Percentiles rank a stretch among this genome's conserved stretches.
These are phyloP conservation scores for Zelostemma sp. DNA, from an alignment of 1,140 invertebrate species.

Conservation along the genomic window DNA sequence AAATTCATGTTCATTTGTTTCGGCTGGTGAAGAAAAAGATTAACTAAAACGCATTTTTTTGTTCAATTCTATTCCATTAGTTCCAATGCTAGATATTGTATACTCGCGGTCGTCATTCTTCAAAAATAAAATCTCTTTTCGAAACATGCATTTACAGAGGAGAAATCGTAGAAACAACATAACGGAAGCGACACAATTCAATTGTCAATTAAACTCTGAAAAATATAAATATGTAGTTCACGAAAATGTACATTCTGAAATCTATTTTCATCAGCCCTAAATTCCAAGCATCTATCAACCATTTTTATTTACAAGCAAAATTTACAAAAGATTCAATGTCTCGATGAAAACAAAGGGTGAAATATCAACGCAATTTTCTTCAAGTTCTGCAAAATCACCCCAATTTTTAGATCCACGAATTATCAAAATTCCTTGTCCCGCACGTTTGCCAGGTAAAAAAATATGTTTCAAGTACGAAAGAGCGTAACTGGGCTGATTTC, in stretches of 20 bases:
- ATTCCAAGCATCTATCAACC: not conserved
- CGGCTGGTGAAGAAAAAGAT: no score
- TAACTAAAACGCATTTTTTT: no score
- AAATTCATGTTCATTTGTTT: no score
- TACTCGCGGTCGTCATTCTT: no score
- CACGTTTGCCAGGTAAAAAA: not conserved
- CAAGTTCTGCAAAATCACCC: not conserved
- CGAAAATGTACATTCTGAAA: not conserved
- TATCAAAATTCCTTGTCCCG: no score
- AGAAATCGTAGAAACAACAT: not conserved
- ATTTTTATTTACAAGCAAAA: not conserved
- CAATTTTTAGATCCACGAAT: no score
- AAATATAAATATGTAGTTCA: not conserved
- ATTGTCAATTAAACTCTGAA: not conserved
- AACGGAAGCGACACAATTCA: not conserved
- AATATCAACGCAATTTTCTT: not conserved
- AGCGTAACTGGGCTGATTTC: conserved; percentile 1
- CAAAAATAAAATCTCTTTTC: no score
- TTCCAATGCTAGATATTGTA: no score
- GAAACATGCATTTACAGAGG: no score
- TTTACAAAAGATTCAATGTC: not conserved
- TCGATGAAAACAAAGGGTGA: no score
- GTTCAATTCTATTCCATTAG: no score
- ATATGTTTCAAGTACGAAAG: not conserved
- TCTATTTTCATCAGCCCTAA: not conserved